These are phyloP conservation scores for Pterobdella sp. DNA, from an alignment of 2,888 invertebrate species.

Conservation along the genomic window DNA sequence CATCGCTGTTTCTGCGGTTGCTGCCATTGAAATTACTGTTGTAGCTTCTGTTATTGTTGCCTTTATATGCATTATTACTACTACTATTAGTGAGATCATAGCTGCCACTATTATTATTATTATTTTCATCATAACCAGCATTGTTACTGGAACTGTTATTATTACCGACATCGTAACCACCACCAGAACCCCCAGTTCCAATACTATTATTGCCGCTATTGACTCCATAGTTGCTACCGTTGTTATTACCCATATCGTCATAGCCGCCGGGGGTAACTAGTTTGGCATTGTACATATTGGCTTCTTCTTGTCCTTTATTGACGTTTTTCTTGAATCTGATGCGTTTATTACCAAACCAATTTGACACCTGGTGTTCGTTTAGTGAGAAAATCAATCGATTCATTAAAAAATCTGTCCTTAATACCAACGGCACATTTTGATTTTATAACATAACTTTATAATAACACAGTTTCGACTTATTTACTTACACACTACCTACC, in stretches of 20 bases:
- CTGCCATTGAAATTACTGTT: background rate
- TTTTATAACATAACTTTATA: background rate
- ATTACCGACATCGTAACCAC: background rate
- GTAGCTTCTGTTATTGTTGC: background rate
- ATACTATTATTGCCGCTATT: background rate
- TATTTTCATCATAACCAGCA: background rate
- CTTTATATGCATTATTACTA: background rate
- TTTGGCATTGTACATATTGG: conserved; percentile 95
- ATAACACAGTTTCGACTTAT: background rate
- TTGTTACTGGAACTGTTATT: background rate
- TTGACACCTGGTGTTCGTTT: conserved; percentile 48
- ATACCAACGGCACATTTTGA: background rate
- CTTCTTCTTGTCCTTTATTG: conserved; percentile 95
- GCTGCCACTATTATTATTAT: background rate
- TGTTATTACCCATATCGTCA: background rate
- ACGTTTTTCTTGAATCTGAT: conserved; percentile 99
- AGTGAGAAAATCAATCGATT: background rate
- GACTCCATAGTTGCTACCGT: background rate
- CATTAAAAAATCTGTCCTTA: background rate
- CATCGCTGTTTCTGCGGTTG: background rate
- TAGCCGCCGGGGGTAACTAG: conserved; percentile 48
- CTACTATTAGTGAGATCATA: background rate
- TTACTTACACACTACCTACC: background rate
- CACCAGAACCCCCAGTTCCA: background rate
- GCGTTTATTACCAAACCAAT: conserved; percentile 99